Evolutionary conservation across 2,888 invertebrate genomes (phyloP).

Genomic region (Tridacna crocea): DNA sequence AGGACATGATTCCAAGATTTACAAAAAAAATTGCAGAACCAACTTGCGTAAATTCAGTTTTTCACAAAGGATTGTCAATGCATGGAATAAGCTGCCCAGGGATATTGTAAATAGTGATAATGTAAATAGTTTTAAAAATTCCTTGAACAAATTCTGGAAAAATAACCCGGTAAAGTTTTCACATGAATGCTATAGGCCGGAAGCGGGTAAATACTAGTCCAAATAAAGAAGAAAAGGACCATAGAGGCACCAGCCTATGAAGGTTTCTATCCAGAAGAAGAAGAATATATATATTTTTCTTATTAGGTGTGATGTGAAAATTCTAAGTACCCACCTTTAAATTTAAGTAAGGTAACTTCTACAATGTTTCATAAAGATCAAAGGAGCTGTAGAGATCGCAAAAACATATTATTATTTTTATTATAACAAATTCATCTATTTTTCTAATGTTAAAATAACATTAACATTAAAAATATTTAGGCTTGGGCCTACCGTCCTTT

Average conservation of each 20-base stretch:
- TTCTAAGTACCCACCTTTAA: too few species aligned
- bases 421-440: too few species aligned
- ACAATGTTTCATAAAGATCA: too few species aligned
- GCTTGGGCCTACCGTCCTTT: too few species aligned
- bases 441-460: too few species aligned
- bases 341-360: too few species aligned
- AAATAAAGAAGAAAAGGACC: not conserved
- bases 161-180: not conserved
- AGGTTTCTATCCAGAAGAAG: not conserved
- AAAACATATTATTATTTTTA: too few species aligned
- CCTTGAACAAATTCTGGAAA: not conserved
- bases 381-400: too few species aligned
- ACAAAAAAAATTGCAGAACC: not conserved
- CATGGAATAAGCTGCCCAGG: not conserved
- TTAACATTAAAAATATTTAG: too few species aligned
- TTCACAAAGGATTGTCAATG: not conserved
- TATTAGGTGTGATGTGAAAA: too few species aligned
- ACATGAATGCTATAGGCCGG: not conserved
- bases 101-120: not conserved
- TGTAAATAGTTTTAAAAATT: constrained; percentile 12
- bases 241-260: not conserved
- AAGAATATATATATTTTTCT: too few species aligned
- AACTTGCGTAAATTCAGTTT: not conserved
- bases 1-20: not conserved
- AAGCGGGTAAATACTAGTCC: not conserved